phyloP scores from a whole-genome alignment of 1,140 invertebrate species.

The Drosophila teissieri region DNA sequence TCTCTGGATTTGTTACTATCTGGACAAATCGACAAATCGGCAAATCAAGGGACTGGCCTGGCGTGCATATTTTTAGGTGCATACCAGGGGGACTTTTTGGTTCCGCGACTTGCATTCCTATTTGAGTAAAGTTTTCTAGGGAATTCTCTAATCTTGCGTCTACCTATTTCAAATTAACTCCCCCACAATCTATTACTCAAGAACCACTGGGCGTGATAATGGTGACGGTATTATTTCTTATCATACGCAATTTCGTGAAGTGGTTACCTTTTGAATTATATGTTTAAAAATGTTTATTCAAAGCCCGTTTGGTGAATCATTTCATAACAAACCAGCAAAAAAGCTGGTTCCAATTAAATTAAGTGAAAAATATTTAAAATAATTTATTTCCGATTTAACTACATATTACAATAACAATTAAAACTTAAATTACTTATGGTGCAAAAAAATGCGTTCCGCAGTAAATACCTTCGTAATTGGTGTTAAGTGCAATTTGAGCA shows the following conservation, averaged over 20 bases:
- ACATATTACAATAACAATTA: not conserved
- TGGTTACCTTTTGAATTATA: constrained; percentile 21
- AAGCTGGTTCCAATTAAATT: too few species aligned
- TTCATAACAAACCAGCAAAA: not conserved
- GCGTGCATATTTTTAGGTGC: constrained; percentile 29
- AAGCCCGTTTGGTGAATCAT: not conserved
- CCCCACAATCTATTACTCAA: not conserved
- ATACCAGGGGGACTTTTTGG: too few species aligned
- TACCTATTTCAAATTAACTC: not conserved
- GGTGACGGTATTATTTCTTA: constrained; percentile 55
- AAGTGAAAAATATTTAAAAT: too few species aligned
- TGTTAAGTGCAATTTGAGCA: constrained; percentile 31
- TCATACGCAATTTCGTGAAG: constrained; percentile 26
- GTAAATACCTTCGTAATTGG: constrained; percentile 12
- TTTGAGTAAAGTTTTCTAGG: too few species aligned
- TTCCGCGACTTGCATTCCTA: too few species aligned
- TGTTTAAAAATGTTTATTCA: not conserved
- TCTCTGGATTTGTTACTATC: constrained; percentile 24
- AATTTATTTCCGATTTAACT: too few species aligned
- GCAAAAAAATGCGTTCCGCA: constrained; percentile 4
- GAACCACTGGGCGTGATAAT: constrained; percentile 23
- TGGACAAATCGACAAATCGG: not conserved
- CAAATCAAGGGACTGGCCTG: not conserved
- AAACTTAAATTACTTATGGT: not conserved
- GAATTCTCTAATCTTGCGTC: not conserved